Conservation (phyloP, 2,888 invertebrate genomes). For the Caenorhabditis macrosperma region DNA sequence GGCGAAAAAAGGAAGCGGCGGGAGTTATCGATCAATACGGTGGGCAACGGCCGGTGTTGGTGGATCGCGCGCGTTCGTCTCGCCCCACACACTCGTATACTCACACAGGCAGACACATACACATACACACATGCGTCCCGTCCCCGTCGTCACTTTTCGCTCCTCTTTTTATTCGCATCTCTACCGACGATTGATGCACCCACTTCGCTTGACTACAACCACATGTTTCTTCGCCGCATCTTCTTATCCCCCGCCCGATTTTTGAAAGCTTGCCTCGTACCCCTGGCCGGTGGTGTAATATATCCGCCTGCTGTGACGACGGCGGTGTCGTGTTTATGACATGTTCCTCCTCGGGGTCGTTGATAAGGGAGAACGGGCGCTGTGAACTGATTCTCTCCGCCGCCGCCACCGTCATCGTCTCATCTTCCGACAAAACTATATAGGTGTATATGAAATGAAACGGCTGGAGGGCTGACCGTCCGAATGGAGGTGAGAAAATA, state of each 20-base stretch:
- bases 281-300: slow-evolving; percentile 26
- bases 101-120: slow-evolving; percentile 48
- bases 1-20: slow-evolving; percentile 40
- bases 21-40: slow-evolving; percentile 49
- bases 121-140: slow-evolving; percentile 46
- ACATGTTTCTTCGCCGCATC: slow-evolving; percentile 33
- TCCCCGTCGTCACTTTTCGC: slow-evolving; percentile 51
- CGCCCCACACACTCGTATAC: slow-evolving; percentile 48
- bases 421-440: slow-evolving; percentile 38
- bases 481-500: slow-evolving; percentile 21
- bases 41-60: slow-evolving; percentile 31
- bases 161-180: slow-evolving; percentile 49
- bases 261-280: slow-evolving; percentile 43
- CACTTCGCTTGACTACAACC: slow-evolving; percentile 52
- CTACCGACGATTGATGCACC: slow-evolving; percentile 41
- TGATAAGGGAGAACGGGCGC: slow-evolving; percentile 38
- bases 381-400: slow-evolving; percentile 1
- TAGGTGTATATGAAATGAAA: slow-evolving; percentile 21
- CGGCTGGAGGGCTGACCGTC: not conserved
- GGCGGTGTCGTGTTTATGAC: slow-evolving; percentile 51
- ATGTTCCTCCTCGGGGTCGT: slow-evolving; percentile 50
- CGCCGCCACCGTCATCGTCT: slow-evolving; percentile 9
- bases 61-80: slow-evolving; percentile 55
- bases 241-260: slow-evolving; percentile 15
- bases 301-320: slow-evolving; percentile 56